Conservation (phyloP, 2,113 vertebrate genomes). For the Microtus pennsylvanicus region DNA sequence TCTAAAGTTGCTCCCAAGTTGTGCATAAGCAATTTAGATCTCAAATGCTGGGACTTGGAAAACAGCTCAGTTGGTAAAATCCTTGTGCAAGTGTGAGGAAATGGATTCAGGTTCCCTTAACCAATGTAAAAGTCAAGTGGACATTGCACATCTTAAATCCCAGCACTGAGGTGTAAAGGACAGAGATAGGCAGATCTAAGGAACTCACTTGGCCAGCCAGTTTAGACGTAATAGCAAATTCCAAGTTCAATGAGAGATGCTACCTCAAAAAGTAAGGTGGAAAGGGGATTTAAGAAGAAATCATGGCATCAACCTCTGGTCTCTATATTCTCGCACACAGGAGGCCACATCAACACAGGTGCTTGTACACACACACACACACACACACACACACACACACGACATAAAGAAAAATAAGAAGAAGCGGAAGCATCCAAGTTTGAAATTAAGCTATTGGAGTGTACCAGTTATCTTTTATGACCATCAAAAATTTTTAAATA, state of each 20-base stretch:
- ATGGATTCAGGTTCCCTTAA: neutral
- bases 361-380: neutral
- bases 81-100: neutral
- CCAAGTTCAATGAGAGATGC: neutral
- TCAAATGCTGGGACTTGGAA: neutral
- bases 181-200: neutral
- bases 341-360: neutral
- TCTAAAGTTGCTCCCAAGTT: neutral
- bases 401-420: neutral
- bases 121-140: neutral
- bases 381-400: neutral
- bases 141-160: neutral
- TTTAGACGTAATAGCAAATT: neutral
- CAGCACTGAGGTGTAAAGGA: neutral
- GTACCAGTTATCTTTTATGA: neutral
- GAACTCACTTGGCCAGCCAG: neutral
- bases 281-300: neutral
- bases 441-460: neutral
- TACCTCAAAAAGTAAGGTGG: neutral
- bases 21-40: neutral
- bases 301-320: neutral
- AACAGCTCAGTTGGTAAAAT: neutral
- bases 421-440: neutral
- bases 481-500: neutral
- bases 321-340: neutral